phyloP scores from a whole-genome alignment of 2,888 invertebrate species.

The Hirtodrosophila confusa region DNA sequence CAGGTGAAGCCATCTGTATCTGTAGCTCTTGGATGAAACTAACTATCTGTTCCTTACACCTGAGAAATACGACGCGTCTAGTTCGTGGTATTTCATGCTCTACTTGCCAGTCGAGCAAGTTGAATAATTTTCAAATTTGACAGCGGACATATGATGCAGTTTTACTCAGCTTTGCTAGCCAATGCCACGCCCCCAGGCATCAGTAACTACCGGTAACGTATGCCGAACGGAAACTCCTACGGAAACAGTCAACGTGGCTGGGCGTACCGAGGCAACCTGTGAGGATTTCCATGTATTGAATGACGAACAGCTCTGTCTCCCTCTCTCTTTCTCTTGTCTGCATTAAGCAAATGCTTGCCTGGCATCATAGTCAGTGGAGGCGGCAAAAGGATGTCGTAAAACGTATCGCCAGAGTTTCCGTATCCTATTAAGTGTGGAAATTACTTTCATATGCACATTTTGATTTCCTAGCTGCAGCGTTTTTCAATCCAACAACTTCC shows the following conservation, averaged over 20 bases:
- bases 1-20: constrained; percentile 52
- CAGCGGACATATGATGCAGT: constrained; percentile 69
- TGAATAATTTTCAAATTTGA: constrained; percentile 78
- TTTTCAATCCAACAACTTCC: constrained; percentile 39
- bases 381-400: constrained; percentile 69
- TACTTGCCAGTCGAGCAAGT: constrained; percentile 58
- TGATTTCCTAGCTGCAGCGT: constrained; percentile 69
- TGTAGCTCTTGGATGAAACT: constrained; percentile 28
- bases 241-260: constrained; percentile 66
- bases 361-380: constrained; percentile 56
- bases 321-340: constrained; percentile 17
- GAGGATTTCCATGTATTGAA: constrained; percentile 51
- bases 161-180: constrained; percentile 26
- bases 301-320: constrained; percentile 46
- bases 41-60: constrained; percentile 46
- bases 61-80: constrained; percentile 40
- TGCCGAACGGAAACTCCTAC: constrained; percentile 62
- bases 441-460: constrained; percentile 79
- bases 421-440: constrained; percentile 78
- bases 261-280: constrained; percentile 42
- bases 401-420: constrained; percentile 74
- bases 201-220: constrained; percentile 49
- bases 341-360: constrained; percentile 62
- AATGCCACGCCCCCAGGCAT: constrained; percentile 32
- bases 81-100: constrained; percentile 63